Conservation (phyloP, 2,888 invertebrate species). For the Campaea margaritaria region DNA sequence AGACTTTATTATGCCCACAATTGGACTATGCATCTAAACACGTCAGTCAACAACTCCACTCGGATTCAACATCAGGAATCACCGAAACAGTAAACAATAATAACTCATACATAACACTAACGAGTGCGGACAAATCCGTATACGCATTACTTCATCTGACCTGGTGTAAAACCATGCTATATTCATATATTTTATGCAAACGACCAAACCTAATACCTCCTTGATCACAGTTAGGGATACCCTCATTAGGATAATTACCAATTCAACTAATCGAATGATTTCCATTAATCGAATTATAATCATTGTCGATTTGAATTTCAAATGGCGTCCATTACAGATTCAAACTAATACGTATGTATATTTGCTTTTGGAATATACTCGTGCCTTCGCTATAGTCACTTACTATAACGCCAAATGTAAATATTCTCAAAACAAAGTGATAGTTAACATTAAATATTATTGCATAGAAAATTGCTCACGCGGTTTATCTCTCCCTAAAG, state of each 20-base stretch:
- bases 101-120: slow-evolving; percentile 32
- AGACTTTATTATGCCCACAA: slow-evolving; percentile 4
- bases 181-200: slow-evolving; percentile 49
- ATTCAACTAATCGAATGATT: slow-evolving; percentile 39
- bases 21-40: slow-evolving; percentile 6
- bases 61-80: slow-evolving; percentile 24
- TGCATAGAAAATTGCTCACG: not conserved
- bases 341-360: not conserved
- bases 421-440: not conserved
- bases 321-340: slow-evolving; percentile 30
- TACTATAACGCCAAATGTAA: too few species aligned
- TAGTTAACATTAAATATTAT: not conserved
- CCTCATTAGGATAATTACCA: slow-evolving; percentile 37
- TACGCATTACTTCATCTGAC: slow-evolving; percentile 41
- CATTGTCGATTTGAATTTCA: slow-evolving; percentile 29
- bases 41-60: slow-evolving; percentile 8
- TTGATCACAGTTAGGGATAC: slow-evolving; percentile 25
- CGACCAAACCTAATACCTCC: slow-evolving; percentile 20
- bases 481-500: not conserved
- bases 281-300: slow-evolving; percentile 41
- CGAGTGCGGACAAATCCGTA: slow-evolving; percentile 30
- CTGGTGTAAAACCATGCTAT: slow-evolving; percentile 45
- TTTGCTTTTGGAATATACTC: too few species aligned
- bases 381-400: too few species aligned
- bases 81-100: slow-evolving; percentile 35